phyloP scores from a whole-genome alignment of 2,113 vertebrate genomes.

The Gymnorhina tibicen region DNA sequence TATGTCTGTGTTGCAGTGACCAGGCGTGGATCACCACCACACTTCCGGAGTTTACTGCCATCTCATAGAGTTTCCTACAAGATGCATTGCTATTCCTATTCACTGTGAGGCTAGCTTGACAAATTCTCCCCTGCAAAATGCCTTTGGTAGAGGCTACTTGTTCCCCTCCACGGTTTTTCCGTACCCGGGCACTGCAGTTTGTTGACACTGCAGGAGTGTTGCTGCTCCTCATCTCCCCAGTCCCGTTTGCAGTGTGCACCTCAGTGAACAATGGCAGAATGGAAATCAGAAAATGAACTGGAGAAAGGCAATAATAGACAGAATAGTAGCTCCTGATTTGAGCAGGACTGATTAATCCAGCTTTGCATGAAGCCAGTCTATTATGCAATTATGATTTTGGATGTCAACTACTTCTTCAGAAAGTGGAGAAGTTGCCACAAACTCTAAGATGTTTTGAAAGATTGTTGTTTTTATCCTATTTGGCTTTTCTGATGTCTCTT shows the following conservation, averaged over 20 bases:
- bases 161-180: neutral
- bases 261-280: neutral
- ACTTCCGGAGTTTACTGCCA: neutral
- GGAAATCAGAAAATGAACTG: neutral
- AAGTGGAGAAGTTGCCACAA: neutral
- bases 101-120: neutral
- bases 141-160: neutral
- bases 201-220: neutral
- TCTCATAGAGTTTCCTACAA: neutral
- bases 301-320: neutral
- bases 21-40: neutral
- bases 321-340: neutral
- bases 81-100: neutral
- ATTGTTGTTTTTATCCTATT: neutral
- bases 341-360: neutral
- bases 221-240: neutral
- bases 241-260: neutral
- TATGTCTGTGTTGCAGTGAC: neutral
- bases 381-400: neutral
- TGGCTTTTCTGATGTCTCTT: neutral
- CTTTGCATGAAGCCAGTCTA: neutral
- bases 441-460: neutral
- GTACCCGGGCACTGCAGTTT: neutral
- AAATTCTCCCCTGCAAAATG: accelerated
- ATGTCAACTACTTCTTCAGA: neutral